Evolutionary conservation across 2,113 vertebrate genomes (phyloP).

Genomic region (Ameiurus melas): DNA sequence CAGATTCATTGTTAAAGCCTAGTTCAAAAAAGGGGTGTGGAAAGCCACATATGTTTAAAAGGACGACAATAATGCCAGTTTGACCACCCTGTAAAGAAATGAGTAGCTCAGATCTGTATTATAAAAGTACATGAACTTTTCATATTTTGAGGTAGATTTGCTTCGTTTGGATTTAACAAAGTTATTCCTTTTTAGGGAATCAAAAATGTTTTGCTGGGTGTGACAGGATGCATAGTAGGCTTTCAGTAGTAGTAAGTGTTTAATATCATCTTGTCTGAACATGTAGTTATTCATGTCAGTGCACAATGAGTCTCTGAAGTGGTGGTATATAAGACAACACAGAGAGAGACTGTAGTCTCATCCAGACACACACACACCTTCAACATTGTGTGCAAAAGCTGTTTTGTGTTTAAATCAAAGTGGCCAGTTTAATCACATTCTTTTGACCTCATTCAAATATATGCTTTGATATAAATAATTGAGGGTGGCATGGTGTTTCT

Average conservation of each 20-base stretch:
- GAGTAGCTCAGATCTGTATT: not conserved
- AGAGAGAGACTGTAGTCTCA: not conserved
- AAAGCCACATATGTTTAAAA: conserved; percentile 9
- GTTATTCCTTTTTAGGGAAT: not conserved
- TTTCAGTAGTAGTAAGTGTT: conserved; percentile 7
- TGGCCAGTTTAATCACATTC: not conserved
- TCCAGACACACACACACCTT: conserved; percentile 12
- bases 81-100: not conserved
- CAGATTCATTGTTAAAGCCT: not conserved
- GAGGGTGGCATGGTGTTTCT: not conserved
- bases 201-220: not conserved
- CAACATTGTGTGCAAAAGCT: not conserved
- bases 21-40: conserved; percentile 18
- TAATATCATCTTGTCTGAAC: conserved; percentile 34
- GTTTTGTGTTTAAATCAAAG: not conserved
- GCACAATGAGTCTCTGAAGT: conserved; percentile 12
- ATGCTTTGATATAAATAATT: not conserved
- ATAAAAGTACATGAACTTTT: not conserved
- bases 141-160: not conserved
- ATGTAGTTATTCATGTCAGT: conserved; percentile 16
- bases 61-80: not conserved
- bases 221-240: conserved; percentile 18
- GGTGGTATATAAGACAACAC: not conserved
- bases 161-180: conserved; percentile 14
- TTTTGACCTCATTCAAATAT: not conserved